Evolutionary conservation across 2,113 vertebrate species (phyloP).

Genomic region (Carlito syrichta): DNA sequence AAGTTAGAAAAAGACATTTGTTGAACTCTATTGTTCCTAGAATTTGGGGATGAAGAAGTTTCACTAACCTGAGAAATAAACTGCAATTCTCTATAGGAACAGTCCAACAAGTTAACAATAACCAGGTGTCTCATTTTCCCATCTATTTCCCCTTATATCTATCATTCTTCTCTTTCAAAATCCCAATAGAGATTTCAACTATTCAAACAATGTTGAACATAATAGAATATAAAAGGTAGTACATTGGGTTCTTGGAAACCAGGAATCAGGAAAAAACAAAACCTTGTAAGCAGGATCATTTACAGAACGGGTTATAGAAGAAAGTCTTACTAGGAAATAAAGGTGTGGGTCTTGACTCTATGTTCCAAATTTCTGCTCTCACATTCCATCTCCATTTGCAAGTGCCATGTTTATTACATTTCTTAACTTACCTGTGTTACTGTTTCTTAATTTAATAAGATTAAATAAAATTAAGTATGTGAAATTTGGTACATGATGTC

Average conservation of each 20-base stretch:
- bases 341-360: not conserved
- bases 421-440: not conserved
- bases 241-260: not conserved
- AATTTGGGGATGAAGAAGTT: not conserved
- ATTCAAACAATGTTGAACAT: not conserved
- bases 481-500: not conserved
- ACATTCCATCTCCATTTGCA: not conserved
- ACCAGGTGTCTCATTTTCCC: not conserved
- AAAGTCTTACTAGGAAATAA: not conserved
- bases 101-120: not conserved
- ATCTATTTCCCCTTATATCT: not conserved
- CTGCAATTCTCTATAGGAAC: not conserved
- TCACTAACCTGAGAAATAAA: not conserved
- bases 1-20: not conserved
- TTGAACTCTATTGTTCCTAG: not conserved
- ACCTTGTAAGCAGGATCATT: not conserved
- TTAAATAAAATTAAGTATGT: not conserved
- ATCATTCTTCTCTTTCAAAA: not conserved
- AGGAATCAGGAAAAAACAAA: not conserved
- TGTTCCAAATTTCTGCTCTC: not conserved
- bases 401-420: not conserved
- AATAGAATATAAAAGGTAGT: not conserved
- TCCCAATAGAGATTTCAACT: not conserved
- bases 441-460: slow-evolving; percentile 7
- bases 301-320: not conserved